Conservation (phyloP, 2,113 vertebrate species). For the Dendropsophus ebraccatus region DNA sequence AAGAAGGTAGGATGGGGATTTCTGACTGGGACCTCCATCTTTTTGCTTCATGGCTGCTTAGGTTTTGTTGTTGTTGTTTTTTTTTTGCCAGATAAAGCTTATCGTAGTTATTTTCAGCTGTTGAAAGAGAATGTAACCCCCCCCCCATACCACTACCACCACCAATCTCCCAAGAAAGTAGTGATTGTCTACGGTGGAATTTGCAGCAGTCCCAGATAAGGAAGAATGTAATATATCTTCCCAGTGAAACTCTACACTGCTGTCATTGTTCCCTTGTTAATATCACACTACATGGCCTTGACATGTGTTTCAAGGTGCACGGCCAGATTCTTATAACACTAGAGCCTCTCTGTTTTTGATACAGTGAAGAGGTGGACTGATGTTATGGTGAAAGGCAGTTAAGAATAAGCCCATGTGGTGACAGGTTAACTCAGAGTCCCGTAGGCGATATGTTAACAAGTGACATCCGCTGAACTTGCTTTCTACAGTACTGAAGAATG, state of each 20-base stretch:
- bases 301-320: neutral
- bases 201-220: neutral
- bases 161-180: neutral
- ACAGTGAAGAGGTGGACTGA: neutral
- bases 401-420: constrained; percentile 28
- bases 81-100: neutral
- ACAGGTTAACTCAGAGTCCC: constrained; percentile 19
- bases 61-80: too few species aligned
- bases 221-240: neutral
- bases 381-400: neutral
- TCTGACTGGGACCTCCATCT: neutral
- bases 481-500: constrained; percentile 14
- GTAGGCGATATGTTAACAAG: constrained; percentile 34
- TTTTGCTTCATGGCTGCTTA: neutral
- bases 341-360: neutral
- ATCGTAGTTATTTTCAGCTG: neutral
- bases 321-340: neutral
- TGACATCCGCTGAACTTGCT: constrained; percentile 20
- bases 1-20: neutral
- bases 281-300: neutral
- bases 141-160: too few species aligned
- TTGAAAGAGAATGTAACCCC: neutral
- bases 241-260: neutral
- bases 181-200: neutral
- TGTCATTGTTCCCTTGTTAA: constrained; percentile 3